Evolutionary conservation across 2,113 vertebrate species (phyloP), one percentile per base, ranked within the genome.

Genomic region (Chlamydotis undulata): DNA sequence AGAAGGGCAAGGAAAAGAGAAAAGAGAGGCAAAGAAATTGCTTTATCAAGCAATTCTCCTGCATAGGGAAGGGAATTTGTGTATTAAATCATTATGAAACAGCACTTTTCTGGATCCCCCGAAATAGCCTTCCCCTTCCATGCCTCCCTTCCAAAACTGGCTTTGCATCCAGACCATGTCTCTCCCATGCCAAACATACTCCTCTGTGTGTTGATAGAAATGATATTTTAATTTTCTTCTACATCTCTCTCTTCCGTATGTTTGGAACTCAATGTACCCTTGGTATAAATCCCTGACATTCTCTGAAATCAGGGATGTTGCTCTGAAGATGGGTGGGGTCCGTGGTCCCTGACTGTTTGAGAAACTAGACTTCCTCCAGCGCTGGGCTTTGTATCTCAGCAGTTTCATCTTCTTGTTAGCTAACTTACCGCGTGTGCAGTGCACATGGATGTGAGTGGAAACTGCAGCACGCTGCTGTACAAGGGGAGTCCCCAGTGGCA

Each of bases 401-500:
- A 39, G 26, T 65, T 69, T 37, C 41, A 10, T 21, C 43, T 52
- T 16, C 71, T 53, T 3, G 21, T 60, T 67, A 74, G 71, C 49
- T 35, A 28, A 41, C 71, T 33, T 9, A 13, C 69, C 1, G 2
- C 0, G 7, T 61, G 53, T 50, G 65, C 74, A 12, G 43, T 4
- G 53, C 83, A 16, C 79, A 14, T 0, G 76, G 79, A 22, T 22
- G 31, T 8, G 7, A 49, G 49, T 16, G 84, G 83, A 29, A 60
- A 6, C 43, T 22, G 35, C 57, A 65, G 56, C 29, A 4, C 12
- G 69, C 16, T 63, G 90, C 83, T 65, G 55, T 37, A 10, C 57
- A 33, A 91, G 61, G 56, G 90, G 67, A 75, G 77, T 83, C 90
- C 78, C 91, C 87, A 75, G 87, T 8, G 80, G 67, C 57, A 67